Evolutionary conservation across 2,888 invertebrate species (phyloP).

Genomic region (Parelbella ahira): DNA sequence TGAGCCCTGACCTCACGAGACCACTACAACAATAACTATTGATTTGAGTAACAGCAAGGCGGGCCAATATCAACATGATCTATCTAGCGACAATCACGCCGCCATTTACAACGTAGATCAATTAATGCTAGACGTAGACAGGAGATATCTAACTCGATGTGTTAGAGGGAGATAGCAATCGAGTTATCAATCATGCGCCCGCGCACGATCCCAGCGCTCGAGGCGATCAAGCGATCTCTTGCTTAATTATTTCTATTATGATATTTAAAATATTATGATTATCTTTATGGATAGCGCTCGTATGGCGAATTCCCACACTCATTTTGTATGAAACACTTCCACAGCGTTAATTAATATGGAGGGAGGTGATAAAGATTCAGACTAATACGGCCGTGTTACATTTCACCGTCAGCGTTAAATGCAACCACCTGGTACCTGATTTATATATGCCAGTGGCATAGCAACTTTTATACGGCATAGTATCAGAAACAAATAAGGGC

Average conservation of each 20-base stretch:
- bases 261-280: slow-evolving; percentile 75
- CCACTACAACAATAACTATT: slow-evolving; percentile 50
- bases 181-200: slow-evolving; percentile 76
- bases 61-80: slow-evolving; percentile 60
- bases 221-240: slow-evolving; percentile 67
- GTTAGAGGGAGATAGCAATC: slow-evolving; percentile 44
- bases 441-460: no score
- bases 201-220: slow-evolving; percentile 67
- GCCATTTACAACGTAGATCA: slow-evolving; percentile 70
- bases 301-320: slow-evolving; percentile 69
- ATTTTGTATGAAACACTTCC: slow-evolving; percentile 41
- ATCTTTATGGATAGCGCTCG: slow-evolving; percentile 46
- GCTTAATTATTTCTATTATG: slow-evolving; percentile 80
- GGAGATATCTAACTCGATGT: slow-evolving; percentile 29
- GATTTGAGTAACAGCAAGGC: slow-evolving; percentile 48
- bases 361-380: slow-evolving; percentile 24
- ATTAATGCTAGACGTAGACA: slow-evolving; percentile 64
- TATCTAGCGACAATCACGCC: slow-evolving; percentile 69
- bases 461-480: no score
- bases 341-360: slow-evolving; percentile 47
- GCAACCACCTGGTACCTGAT: slow-evolving; percentile 10
- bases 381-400: slow-evolving; percentile 33
- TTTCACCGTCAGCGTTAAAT: slow-evolving; percentile 31
- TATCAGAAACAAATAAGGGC: no score
- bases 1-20: slow-evolving; percentile 14